Evolutionary conservation across 2,797 vertebrate species (phyloP).

Genomic region (Sebastes matsubarae): DNA sequence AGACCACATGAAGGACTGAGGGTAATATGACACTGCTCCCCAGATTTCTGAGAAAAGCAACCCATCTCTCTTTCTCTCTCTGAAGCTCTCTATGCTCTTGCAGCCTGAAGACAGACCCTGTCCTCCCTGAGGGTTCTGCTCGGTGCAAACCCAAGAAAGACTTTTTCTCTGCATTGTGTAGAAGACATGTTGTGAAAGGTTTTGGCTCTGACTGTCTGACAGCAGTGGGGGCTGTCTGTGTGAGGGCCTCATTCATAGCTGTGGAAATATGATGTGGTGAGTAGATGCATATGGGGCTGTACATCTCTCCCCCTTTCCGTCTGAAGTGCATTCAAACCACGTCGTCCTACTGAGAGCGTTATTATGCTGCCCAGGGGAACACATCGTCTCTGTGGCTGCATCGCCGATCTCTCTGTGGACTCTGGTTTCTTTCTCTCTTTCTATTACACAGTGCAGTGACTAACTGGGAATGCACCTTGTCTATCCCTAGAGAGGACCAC

Average conservation of each 20-base stretch:
- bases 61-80: conserved; percentile 51
- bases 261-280: conserved; percentile 82
- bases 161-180: conserved; percentile 56
- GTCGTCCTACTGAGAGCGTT: conserved; percentile 73
- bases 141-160: conserved; percentile 54
- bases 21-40: conserved; percentile 58
- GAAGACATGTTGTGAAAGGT: conserved; percentile 66
- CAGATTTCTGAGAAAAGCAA: conserved; percentile 75
- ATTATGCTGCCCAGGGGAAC: conserved; percentile 71
- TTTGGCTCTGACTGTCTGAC: conserved; percentile 59
- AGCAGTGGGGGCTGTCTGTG: conserved; percentile 64
- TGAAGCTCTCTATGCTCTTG: conserved; percentile 20
- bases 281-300: conserved; percentile 72
- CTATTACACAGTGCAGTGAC: conserved; percentile 12
- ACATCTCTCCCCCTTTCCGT: conserved; percentile 64
- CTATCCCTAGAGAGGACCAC: conserved; percentile 43
- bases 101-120: conserved; percentile 50
- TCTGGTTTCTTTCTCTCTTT: conserved; percentile 41
- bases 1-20: conserved; percentile 76
- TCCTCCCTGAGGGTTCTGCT: conserved; percentile 50
- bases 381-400: conserved; percentile 64
- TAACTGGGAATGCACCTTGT: conserved; percentile 54
- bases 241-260: conserved; percentile 75
- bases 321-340: conserved; percentile 82
- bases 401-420: conserved; percentile 34